These are phyloP conservation scores for Pachypeltis micranthus DNA, from an alignment of 1,140 invertebrate genomes.

Conservation along the genomic window DNA sequence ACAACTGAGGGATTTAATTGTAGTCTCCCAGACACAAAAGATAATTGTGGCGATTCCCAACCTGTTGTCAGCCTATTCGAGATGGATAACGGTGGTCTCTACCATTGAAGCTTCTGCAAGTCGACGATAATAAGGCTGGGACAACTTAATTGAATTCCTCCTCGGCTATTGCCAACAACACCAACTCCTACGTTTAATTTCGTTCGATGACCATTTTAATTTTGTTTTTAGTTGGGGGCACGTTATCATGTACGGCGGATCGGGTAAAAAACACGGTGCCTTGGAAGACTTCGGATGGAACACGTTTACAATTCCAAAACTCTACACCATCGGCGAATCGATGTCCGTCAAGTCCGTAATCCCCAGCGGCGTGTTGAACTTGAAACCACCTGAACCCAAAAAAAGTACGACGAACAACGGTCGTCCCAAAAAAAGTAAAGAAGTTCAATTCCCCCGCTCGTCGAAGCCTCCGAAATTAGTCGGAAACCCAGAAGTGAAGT, in stretches of 20 bases:
- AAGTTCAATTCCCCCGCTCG: not conserved
- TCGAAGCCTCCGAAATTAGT: not conserved
- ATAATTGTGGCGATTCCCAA: too few relatives aligned
- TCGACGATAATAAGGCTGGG: too few relatives aligned
- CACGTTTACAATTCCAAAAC: not conserved
- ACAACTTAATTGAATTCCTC: too few relatives aligned
- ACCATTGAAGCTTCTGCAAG: too few relatives aligned
- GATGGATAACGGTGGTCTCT: too few relatives aligned
- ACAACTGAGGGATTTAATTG: too few relatives aligned
- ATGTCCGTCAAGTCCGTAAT: not conserved
- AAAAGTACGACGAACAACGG: not conserved
- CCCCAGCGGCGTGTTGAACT: not conserved
- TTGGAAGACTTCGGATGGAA: not conserved
- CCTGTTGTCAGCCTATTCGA: too few relatives aligned
- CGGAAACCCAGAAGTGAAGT: not conserved
- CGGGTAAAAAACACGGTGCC: not conserved
- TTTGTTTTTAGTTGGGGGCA: constrained; percentile 1
- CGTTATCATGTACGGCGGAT: not conserved
- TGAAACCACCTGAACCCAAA: not conserved
- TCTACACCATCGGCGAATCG: not conserved
- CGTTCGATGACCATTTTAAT: too few relatives aligned
- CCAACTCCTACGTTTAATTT: too few relatives aligned
- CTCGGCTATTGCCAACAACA: too few relatives aligned
- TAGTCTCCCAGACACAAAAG: too few relatives aligned
- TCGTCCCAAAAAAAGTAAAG: not conserved